A percentile compares a stretch with the other conserved stretches of the same genome.
These are phyloP conservation scores for Cantharis lateralis DNA, from an alignment of 2,888 invertebrate genomes.

Conservation along the genomic window DNA sequence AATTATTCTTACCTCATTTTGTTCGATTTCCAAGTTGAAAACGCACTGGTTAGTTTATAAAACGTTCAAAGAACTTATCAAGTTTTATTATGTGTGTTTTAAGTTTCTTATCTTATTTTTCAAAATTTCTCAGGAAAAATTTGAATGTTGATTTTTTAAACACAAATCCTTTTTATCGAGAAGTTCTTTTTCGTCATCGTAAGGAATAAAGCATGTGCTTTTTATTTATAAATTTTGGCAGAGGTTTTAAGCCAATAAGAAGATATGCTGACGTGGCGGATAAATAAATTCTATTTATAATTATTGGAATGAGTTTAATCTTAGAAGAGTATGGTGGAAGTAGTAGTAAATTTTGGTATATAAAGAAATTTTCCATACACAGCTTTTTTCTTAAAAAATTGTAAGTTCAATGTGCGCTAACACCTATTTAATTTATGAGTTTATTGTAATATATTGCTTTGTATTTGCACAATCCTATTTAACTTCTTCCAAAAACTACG, in stretches of 20 bases:
- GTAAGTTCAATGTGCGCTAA: constrained; percentile 1
- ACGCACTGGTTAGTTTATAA: neutral
- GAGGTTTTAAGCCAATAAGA: constrained; percentile 10
- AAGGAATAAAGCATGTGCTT: constrained; percentile 5
- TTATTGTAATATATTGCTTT: neutral
- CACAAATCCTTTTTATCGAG: neutral
- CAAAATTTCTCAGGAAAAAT: neutral
- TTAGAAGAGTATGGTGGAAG: constrained; percentile 8
- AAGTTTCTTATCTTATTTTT: neutral
- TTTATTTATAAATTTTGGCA: constrained; percentile 19
- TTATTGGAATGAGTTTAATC: constrained; percentile 11
- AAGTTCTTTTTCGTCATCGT: neutral
- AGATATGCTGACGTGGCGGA: constrained; percentile 23
- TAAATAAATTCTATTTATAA: constrained; percentile 38
- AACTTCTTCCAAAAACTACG: neutral
- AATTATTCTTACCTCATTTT: neutral
- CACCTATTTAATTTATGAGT: neutral
- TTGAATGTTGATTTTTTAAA: neutral
- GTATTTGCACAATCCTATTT: neutral
- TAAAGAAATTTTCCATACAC: constrained; percentile 7
- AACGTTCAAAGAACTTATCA: neutral
- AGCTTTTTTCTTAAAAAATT: neutral
- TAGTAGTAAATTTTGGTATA: neutral
- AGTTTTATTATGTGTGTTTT: neutral
- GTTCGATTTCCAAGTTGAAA: neutral